These are phyloP conservation scores for Coelopa pilipes DNA, from an alignment of 2,888 invertebrate species.

Conservation along the genomic window DNA sequence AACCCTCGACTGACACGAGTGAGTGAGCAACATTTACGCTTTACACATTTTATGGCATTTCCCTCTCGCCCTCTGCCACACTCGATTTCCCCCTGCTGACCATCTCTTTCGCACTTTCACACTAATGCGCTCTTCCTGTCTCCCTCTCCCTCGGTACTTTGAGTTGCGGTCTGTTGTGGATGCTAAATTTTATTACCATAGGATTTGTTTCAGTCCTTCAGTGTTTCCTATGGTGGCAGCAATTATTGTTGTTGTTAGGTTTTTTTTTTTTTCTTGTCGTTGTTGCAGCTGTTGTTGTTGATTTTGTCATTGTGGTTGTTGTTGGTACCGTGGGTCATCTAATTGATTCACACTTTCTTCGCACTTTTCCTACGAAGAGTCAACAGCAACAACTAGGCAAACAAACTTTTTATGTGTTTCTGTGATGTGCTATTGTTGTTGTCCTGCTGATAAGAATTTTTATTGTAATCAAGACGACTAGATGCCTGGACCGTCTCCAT, in stretches of 20 bases:
- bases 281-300: not conserved
- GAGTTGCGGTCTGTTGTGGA: not conserved
- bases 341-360: slow-evolving; percentile 30
- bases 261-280: not conserved
- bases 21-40: slow-evolving; percentile 13
- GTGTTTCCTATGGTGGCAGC: not conserved
- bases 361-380: slow-evolving; percentile 4
- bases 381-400: not conserved
- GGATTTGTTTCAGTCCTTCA: not conserved
- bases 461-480: slow-evolving; percentile 3
- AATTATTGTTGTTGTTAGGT: not conserved
- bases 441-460: slow-evolving; percentile 19
- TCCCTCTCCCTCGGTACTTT: too few species aligned
- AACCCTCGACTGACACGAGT: not conserved
- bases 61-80: too few species aligned
- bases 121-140: too few species aligned
- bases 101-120: too few species aligned
- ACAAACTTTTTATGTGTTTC: slow-evolving; percentile 25
- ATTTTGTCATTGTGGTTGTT: not conserved
- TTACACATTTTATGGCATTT: slow-evolving; percentile 15
- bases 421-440: slow-evolving; percentile 11
- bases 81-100: too few species aligned
- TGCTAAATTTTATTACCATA: slow-evolving; percentile 8
- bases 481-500: not conserved
- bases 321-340: slow-evolving; percentile 19